Evolutionary conservation across 2,888 invertebrate genomes (phyloP).

Genomic region (Chrysina gloriosa): DNA sequence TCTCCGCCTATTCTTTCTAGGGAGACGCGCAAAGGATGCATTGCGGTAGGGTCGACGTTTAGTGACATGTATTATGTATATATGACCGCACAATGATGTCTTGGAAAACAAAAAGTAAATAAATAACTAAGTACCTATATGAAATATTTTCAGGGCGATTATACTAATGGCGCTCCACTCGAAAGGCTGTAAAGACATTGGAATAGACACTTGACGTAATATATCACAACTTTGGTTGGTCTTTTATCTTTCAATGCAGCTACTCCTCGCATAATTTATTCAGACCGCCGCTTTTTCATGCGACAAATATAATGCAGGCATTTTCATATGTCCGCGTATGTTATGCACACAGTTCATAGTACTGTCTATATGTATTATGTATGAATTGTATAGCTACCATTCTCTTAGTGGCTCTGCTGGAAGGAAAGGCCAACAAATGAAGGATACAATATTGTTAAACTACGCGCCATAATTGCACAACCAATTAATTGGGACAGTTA

Average conservation of each 20-base stretch:
- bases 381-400: too few species aligned
- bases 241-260: slow-evolving; percentile 3
- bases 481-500: too few species aligned
- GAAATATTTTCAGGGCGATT: slow-evolving; percentile 27
- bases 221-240: slow-evolving; percentile 3
- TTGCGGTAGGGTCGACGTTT: slow-evolving; percentile 38
- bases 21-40: slow-evolving; percentile 26
- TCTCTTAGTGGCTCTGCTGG: too few species aligned
- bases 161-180: slow-evolving; percentile 10
- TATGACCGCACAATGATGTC: slow-evolving; percentile 36
- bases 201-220: slow-evolving; percentile 24
- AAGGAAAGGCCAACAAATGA: too few species aligned
- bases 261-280: slow-evolving; percentile 1
- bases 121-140: slow-evolving; percentile 28
- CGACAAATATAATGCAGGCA: not conserved
- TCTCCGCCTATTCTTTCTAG: slow-evolving; percentile 28
- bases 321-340: not conserved
- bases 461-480: too few species aligned
- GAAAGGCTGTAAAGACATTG: slow-evolving; percentile 11
- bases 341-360: too few species aligned
- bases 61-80: slow-evolving; percentile 45
- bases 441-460: too few species aligned
- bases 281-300: not conserved
- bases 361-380: too few species aligned
- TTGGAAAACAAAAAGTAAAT: slow-evolving; percentile 33